Evolutionary conservation across 1,140 invertebrate genomes (phyloP).

Genomic region (Saccostrea echinata): DNA sequence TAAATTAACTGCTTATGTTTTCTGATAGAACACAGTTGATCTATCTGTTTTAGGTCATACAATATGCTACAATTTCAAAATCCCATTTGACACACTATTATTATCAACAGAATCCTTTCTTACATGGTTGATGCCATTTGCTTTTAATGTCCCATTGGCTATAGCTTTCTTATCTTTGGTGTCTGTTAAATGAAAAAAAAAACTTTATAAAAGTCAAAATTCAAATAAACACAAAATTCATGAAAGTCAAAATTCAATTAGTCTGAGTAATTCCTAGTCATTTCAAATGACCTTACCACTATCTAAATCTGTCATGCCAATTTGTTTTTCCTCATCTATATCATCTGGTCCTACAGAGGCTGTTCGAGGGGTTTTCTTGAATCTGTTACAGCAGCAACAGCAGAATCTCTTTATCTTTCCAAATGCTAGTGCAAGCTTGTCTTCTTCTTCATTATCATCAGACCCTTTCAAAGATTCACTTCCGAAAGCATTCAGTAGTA

Average conservation of each 20-base stretch:
- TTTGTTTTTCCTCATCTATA: constrained; percentile 76
- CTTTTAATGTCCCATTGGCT: constrained; percentile 45
- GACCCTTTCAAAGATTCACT: constrained; percentile 86
- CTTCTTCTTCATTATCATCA: constrained; percentile 83
- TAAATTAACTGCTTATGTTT: too few species aligned
- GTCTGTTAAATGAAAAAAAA: background rate
- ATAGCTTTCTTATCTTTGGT: constrained; percentile 37
- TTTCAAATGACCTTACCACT: constrained; percentile 27
- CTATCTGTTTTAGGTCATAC: too few species aligned
- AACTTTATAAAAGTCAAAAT: background rate
- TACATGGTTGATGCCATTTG: constrained; percentile 17
- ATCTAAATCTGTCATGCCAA: constrained; percentile 39
- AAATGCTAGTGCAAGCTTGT: constrained; percentile 67
- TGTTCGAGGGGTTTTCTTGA: constrained; percentile 85
- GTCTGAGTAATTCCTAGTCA: background rate
- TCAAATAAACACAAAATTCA: background rate
- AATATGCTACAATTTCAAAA: too few species aligned
- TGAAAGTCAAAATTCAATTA: background rate
- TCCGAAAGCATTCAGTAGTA: constrained; percentile 99
- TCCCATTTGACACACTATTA: too few species aligned
- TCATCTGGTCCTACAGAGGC: constrained; percentile 91
- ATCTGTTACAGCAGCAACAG: constrained; percentile 85
- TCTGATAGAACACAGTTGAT: too few species aligned
- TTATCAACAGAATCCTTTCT: background rate
- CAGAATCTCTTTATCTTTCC: constrained; percentile 63